Percentiles rank a stretch among this genome's conserved stretches.
Evolutionary conservation across 2,888 invertebrate species (phyloP).

Genomic region (Mesochorus sp.): DNA sequence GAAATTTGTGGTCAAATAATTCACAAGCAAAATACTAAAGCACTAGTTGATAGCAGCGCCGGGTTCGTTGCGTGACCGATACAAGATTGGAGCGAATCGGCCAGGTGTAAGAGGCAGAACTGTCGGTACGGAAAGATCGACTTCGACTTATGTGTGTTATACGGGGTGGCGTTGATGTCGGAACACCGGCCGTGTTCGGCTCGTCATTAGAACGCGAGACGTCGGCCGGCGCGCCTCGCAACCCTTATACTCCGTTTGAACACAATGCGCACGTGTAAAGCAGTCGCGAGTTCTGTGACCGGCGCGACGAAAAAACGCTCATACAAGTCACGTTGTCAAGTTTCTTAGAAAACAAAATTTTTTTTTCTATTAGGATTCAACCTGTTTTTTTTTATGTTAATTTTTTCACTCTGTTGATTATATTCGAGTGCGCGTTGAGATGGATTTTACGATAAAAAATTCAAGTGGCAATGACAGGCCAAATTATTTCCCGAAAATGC

Average conservation of each 20-base stretch:
- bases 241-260: slow-evolving; percentile 55
- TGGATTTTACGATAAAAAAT: background rate
- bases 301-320: slow-evolving; percentile 16
- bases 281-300: slow-evolving; percentile 40
- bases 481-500: background rate
- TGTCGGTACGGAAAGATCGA: slow-evolving; percentile 5
- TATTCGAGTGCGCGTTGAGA: background rate
- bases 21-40: too few relatives aligned
- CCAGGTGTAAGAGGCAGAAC: slow-evolving; percentile 22
- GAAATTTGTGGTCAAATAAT: too few relatives aligned
- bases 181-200: slow-evolving; percentile 65
- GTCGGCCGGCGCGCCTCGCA: slow-evolving; percentile 75
- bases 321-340: background rate
- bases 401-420: background rate
- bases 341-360: background rate
- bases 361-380: background rate
- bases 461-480: background rate
- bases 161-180: slow-evolving; percentile 65
- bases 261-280: slow-evolving; percentile 47
- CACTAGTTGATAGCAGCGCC: too few relatives aligned
- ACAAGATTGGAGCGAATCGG: slow-evolving; percentile 39
- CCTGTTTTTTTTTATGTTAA: background rate
- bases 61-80: background rate
- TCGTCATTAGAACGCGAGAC: slow-evolving; percentile 78
- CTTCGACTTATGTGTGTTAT: slow-evolving; percentile 34